Percentiles rank a stretch among this genome's conserved stretches.
phyloP scores from a whole-genome alignment of 2,888 invertebrate species.

The Cosmorhoe ocellata region DNA sequence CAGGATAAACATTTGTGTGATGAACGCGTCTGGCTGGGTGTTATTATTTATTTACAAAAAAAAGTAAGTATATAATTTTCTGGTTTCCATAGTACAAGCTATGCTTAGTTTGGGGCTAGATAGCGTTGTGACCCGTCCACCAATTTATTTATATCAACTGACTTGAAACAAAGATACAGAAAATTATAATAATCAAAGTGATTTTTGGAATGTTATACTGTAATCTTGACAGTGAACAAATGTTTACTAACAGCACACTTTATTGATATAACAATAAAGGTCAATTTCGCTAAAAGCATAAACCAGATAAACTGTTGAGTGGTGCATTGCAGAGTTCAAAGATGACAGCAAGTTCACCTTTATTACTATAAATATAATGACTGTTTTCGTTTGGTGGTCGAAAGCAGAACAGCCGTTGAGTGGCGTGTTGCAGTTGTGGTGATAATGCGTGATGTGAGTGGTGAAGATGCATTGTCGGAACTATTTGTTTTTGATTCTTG shows the following conservation, averaged over 20 bases:
- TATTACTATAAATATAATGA: conserved; percentile 35
- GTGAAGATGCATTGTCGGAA: conserved; percentile 37
- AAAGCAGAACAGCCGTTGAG: conserved; percentile 40
- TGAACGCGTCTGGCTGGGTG: too few species aligned
- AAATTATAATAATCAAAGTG: too few species aligned
- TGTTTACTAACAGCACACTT: background rate
- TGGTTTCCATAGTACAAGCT: too few species aligned
- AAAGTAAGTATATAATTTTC: too few species aligned
- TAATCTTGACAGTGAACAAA: background rate
- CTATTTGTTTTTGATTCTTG: conserved; percentile 22
- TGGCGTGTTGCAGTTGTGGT: conserved; percentile 34
- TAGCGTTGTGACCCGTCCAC: too few species aligned
- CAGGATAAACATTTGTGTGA: too few species aligned
- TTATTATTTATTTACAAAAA: too few species aligned
- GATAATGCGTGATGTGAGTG: conserved; percentile 15
- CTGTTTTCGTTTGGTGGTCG: conserved; percentile 32
- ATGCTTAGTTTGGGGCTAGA: too few species aligned
- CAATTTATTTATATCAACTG: background rate
- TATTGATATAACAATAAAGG: background rate
- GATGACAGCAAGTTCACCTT: conserved; percentile 29
- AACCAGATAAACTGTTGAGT: conserved; percentile 12
- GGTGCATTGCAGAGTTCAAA: background rate
- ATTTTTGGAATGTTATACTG: too few species aligned
- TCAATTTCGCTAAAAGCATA: background rate
- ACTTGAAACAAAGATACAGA: background rate